phyloP scores from a whole-genome alignment of 2,888 invertebrate genomes.

The Automeris io region DNA sequence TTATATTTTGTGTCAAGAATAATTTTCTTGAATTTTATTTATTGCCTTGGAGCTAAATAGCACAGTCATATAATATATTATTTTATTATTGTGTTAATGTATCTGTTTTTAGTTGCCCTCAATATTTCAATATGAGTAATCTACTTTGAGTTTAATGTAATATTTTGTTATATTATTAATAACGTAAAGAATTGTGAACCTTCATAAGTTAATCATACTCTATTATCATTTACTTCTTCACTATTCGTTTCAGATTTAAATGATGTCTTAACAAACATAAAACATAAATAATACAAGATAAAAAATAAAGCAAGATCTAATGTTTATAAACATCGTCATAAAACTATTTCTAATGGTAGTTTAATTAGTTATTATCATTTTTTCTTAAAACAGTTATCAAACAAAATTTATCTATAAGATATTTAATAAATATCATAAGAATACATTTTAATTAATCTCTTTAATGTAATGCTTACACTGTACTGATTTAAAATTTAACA shows the following conservation, averaged over 20 bases:
- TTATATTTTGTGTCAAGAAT: too few species aligned
- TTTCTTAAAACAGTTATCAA: neutral
- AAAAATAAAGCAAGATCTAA: too few species aligned
- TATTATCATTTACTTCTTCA: conserved; percentile 14
- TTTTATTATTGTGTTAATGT: conserved; percentile 2
- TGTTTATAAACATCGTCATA: neutral
- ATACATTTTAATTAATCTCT: neutral
- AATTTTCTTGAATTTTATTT: too few species aligned
- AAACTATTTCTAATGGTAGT: neutral
- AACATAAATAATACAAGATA: too few species aligned
- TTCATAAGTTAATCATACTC: conserved; percentile 27
- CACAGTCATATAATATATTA: neutral
- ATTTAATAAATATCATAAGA: neutral
- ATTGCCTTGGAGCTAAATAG: neutral
- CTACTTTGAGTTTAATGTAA: neutral
- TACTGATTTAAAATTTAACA: too few species aligned
- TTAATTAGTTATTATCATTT: neutral
- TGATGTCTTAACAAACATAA: too few species aligned
- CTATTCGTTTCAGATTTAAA: conserved; percentile 2
- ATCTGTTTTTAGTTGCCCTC: conserved; percentile 7
- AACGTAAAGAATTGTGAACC: conserved; percentile 10
- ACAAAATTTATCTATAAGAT: neutral
- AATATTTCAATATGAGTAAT: conserved; percentile 16
- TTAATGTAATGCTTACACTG: neutral
- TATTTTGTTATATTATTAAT: conserved; percentile 20